Evolutionary conservation across 2,888 invertebrate genomes (phyloP), one percentile per base, ranked within the genome.

Genomic region (Acleris cristana): DNA sequence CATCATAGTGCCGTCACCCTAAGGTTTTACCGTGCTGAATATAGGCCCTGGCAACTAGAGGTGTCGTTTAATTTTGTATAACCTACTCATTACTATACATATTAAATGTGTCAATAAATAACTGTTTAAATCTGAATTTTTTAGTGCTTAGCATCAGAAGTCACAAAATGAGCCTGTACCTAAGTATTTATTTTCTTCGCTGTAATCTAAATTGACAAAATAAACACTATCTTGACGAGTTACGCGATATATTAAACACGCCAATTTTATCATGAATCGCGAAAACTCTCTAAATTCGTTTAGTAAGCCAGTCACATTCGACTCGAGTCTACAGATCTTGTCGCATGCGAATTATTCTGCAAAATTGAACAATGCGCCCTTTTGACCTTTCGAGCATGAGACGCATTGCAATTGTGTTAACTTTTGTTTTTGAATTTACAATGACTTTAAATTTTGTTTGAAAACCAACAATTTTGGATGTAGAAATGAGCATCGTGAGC

Each of bases 341-440:
- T 66, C 66, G 30, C 56, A 45, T 57, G 66, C 57, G 57, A 57
- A 66, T 52, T 52, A 18, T 62, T 62, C 61, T 12, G 66, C 66
- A 52, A 66, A 66, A 62, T 66, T 62, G 54, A 52, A 62, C 56
- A 26, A 55, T 34, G 52, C 23, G 52, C 56, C 44, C 61, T 34
- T 56, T 45, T 62, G 56, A 66, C 66, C 65, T 56, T 56, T 34
- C 49, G 61, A 21, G 45, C 66, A 57, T 48, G 66, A 30, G 51
- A 26, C 0, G 66, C 61, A 57, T 66, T 5, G 26, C 16, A 64
- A 58, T 26, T n/a, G 26, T 44, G 1, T 44, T 23, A 44, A 44
- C 21, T 56, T 44, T 44, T 21, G 19, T 40, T 44, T 56, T 23
- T 7, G 10, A 51, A 14, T 21, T 8, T 12, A 18, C 34, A 40